phyloP scores from a whole-genome alignment of 23 tunicate species.

The Halocynthia roretzi region DNA sequence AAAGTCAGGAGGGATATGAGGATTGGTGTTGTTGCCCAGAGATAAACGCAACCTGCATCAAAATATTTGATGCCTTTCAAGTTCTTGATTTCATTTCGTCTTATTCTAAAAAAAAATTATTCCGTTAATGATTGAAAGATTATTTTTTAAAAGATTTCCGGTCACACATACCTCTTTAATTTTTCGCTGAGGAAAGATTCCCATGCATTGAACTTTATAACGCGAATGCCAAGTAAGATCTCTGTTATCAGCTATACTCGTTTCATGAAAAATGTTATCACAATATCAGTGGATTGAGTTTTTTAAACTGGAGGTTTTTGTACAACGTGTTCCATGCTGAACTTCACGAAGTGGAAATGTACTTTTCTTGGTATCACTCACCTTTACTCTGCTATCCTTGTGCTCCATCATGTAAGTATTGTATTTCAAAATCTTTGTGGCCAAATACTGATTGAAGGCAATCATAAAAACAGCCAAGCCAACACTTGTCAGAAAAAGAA shows the following conservation, averaged over 20 bases:
- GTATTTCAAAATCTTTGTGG: conserved; percentile 79
- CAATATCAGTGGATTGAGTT: neutral
- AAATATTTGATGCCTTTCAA: conserved; percentile 84
- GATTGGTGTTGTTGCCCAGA: conserved; percentile 98
- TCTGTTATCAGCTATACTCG: conserved; percentile 70
- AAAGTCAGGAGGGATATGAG: conserved; percentile 80
- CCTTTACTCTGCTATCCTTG: conserved; percentile 78
- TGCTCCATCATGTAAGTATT: conserved; percentile 71
- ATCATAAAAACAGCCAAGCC: conserved; percentile 87
- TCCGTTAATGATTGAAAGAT: neutral
- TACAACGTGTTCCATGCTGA: neutral
- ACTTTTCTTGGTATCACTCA: neutral
- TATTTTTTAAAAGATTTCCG: neutral
- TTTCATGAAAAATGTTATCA: neutral
- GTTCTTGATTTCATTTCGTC: conserved; percentile 60
- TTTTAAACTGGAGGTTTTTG: neutral
- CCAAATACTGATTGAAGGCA: conserved; percentile 81
- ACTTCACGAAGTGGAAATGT: neutral
- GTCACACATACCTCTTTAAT: conserved; percentile 42
- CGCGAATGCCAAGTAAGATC: conserved; percentile 64
- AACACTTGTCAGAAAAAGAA: conserved; percentile 77
- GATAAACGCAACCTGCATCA: conserved; percentile 96
- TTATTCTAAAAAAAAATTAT: conserved; percentile 26
- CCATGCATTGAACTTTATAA: conserved; percentile 81
- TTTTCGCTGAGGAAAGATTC: conserved; percentile 49